Evolutionary conservation across 2,888 invertebrate species (phyloP).

Genomic region (Eledone cirrhosa): DNA sequence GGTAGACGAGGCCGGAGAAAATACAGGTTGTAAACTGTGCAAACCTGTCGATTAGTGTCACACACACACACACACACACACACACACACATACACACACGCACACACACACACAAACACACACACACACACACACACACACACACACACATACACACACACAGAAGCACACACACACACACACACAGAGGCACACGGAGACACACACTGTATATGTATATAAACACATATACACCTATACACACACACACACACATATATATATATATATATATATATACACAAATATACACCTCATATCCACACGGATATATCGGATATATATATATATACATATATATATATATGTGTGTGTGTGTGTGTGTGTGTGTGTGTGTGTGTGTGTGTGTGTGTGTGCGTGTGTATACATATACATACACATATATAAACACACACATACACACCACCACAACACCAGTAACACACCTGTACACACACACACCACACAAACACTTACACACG

Average conservation of each 20-base stretch:
- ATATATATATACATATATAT: not conserved
- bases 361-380: not conserved
- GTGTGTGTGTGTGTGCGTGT: not conserved
- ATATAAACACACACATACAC: not conserved
- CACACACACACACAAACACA: too few species aligned
- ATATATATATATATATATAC: not conserved
- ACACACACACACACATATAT: constrained; percentile 6
- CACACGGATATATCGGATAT: not conserved
- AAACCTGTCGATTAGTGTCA: too few species aligned
- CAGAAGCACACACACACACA: not conserved
- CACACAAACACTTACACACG: too few species aligned
- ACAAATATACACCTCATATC: too few species aligned
- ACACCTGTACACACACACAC: not conserved
- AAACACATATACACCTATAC: not conserved
- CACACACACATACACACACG: too few species aligned
- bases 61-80: too few species aligned
- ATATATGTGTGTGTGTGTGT: not conserved
- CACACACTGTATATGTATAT: not conserved
- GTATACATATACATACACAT: not conserved
- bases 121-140: too few species aligned
- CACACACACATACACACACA: too few species aligned
- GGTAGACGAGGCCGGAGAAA: too few species aligned
- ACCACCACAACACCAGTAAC: not conserved
- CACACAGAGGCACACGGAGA: not conserved
- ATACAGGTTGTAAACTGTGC: too few species aligned